These are phyloP conservation scores for Hormaphis cornu DNA, from an alignment of 1,140 invertebrate genomes.

Conservation along the genomic window DNA sequence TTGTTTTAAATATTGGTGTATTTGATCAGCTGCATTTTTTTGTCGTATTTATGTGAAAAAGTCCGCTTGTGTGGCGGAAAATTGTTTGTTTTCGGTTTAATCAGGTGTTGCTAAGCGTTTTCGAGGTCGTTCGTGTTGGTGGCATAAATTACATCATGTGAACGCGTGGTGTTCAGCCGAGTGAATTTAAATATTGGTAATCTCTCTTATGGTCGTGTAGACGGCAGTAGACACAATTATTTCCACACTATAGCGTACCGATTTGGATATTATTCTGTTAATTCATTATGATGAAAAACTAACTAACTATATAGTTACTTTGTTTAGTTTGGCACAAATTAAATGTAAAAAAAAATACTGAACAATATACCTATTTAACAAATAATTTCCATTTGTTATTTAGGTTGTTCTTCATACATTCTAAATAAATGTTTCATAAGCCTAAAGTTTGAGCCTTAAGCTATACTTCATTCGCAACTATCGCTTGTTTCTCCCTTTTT, in stretches of 20 bases:
- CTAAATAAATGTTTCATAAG: no score
- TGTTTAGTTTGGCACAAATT: no score
- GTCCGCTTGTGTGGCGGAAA: not conserved
- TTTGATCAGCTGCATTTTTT: slow-evolving; percentile 4
- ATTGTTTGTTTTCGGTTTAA: slow-evolving; percentile 9
- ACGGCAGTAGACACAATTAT: slow-evolving; percentile 2
- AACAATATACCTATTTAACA: no score
- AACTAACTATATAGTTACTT: no score
- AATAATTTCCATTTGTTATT: no score
- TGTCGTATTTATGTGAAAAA: not conserved
- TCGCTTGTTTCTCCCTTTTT: no score
- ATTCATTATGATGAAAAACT: no score
- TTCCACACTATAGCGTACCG: not conserved
- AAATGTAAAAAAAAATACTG: no score
- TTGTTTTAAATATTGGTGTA: not conserved
- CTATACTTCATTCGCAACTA: no score
- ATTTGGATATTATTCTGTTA: not conserved
- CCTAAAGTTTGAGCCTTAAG: no score
- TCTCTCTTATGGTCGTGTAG: not conserved
- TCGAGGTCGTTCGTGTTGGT: slow-evolving; percentile 14
- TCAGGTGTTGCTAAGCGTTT: slow-evolving; percentile 24
- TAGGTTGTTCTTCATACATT: no score
- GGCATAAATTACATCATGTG: slow-evolving; percentile 20
- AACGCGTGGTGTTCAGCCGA: not conserved
- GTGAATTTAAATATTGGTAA: slow-evolving; percentile 6